Base-by-base conservation (phyloP, 2,888 invertebrate species). In the Zele albiditarsus region DNA sequence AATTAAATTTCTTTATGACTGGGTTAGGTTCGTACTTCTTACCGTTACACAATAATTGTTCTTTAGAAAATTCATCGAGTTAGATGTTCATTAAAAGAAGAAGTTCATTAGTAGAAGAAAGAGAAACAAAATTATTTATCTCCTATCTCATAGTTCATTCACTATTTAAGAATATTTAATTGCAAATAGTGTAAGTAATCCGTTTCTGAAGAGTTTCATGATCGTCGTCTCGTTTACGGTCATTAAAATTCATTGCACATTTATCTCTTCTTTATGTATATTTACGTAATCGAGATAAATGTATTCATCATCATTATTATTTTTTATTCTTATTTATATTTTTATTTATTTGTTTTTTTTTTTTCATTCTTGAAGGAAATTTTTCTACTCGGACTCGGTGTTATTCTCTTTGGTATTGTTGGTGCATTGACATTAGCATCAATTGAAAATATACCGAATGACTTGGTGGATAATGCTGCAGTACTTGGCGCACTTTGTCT, bases 391-490 rank as follows among this genome's bases (percentile, higher is more conserved):
- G 93, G 93, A 12, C 89, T 94, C 73, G 95, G 95, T 4, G 91
- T 94, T 77, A 89, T 94, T 78, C 91, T 95, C 81, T 95, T 94
- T 86, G 91, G 93, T 62, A 90, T 93, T 70, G 90, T 94, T 82
- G 94, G 94, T 83, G 93, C 93, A 80, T 89, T 95, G 82, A 93
- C 93, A 77, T 90, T 94, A 76, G 94, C 94, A 3, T 93, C 94
- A 3, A 89, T 95, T 82, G 95, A 95, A 84, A 93, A 93, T 20
- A 92, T 95, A 3, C 94, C 94, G 0, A 90, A 90, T 14, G 91
- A 92, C 74, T 89, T 95, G 81, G 89, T 94, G 31, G 94, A 94
- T 82, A 95, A 95, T 87, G 94, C 94, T 0, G 93, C 94, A 0
- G 92, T 94, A 16, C 91, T 95, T 23, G 95, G 95, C 3, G 91